Evolutionary conservation across 2,113 vertebrate genomes (phyloP).

Genomic region (Pangasianodon gigas): DNA sequence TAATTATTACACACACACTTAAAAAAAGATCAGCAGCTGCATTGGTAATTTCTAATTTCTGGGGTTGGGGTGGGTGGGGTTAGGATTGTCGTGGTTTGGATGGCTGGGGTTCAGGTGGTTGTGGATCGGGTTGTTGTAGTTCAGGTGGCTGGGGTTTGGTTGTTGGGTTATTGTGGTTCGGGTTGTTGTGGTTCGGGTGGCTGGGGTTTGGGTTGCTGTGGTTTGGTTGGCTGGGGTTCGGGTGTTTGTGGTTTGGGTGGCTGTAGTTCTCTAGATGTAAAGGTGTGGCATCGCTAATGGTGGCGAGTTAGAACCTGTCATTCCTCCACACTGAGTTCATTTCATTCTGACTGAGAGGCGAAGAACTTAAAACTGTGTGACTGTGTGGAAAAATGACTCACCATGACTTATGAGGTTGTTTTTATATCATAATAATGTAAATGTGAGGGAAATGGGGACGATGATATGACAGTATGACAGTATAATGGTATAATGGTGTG

Average conservation of each 20-base stretch:
- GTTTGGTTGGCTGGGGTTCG: not conserved
- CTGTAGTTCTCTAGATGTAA: not conserved
- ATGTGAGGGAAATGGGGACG: not conserved
- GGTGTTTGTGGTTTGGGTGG: not conserved
- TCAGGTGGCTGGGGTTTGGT: not conserved
- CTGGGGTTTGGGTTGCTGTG: not conserved
- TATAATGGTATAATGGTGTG: not conserved
- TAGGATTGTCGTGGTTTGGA: not conserved
- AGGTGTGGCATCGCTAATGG: not conserved
- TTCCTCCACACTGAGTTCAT: not conserved
- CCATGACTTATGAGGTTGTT: no score
- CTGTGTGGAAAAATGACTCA: not conserved
- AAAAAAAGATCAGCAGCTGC: not conserved
- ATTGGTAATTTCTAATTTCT: no score
- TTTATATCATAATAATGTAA: not conserved
- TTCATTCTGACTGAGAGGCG: not conserved
- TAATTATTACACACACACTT: not conserved
- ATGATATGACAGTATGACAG: not conserved
- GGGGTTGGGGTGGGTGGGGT: not conserved
- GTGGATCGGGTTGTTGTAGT: not conserved
- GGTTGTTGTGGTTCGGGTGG: not conserved
- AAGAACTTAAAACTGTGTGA: not conserved
- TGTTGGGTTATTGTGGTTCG: not conserved
- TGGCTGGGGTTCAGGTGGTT: not conserved
- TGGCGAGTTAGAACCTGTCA: no score